Percentiles rank a stretch among this genome's conserved stretches.
phyloP scores from a whole-genome alignment of 1,140 invertebrate species.

The Melitaea cinxia region DNA sequence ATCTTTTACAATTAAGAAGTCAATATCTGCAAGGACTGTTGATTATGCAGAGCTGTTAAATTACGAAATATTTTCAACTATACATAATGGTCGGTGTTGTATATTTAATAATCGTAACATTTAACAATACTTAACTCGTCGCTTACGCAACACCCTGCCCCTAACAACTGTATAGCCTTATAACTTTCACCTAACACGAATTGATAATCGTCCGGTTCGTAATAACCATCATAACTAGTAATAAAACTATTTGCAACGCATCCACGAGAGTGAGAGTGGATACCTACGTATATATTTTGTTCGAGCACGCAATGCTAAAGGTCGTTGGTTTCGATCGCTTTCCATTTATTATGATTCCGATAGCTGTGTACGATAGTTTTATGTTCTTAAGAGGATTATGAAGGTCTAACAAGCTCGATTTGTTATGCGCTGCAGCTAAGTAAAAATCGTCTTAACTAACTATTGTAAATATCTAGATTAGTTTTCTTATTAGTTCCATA shows the following conservation, averaged over 20 bases:
- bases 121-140: conserved; percentile 34
- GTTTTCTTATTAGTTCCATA: no score
- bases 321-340: conserved; percentile 61
- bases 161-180: conserved; percentile 37
- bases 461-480: not conserved
- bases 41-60: not conserved
- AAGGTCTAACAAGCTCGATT: not conserved
- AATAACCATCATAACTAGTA: conserved; percentile 57
- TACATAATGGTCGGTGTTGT: not conserved
- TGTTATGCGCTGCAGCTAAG: not conserved
- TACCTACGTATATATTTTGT: conserved; percentile 62
- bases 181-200: conserved; percentile 52
- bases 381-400: not conserved
- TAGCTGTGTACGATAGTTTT: not conserved
- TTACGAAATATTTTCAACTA: not conserved
- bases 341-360: conserved; percentile 38
- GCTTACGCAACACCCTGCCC: conserved; percentile 39
- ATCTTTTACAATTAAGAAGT: not conserved
- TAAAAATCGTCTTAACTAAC: not conserved
- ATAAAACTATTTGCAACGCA: conserved; percentile 49
- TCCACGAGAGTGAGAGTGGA: conserved; percentile 62
- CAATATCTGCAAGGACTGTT: not conserved
- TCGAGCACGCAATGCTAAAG: conserved; percentile 56
- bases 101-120: not conserved
- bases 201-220: conserved; percentile 48